phyloP scores from a whole-genome alignment of 1,140 invertebrate genomes.

The Hirudo medicinalis region DNA sequence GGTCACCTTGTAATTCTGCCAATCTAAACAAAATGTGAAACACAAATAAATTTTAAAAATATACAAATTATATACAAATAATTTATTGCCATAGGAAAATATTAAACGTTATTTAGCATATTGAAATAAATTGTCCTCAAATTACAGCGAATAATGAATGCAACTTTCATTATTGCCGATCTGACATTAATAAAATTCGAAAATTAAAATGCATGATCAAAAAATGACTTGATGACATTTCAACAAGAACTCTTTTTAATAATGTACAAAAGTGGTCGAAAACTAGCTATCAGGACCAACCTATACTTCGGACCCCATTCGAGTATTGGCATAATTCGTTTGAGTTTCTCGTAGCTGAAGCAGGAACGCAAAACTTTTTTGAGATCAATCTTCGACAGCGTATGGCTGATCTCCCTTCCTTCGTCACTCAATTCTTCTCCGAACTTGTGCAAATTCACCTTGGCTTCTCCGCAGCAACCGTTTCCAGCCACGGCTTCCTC shows the following conservation, averaged over 20 bases:
- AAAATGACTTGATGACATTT: too few relatives aligned
- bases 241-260: too few relatives aligned
- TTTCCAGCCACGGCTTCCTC: neutral
- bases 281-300: neutral
- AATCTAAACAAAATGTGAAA: slow-evolving; percentile 2
- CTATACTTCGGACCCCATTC: slow-evolving; percentile 22
- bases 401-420: slow-evolving; percentile 2
- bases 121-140: too few relatives aligned
- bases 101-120: too few relatives aligned
- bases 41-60: too few relatives aligned
- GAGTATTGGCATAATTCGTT: slow-evolving; percentile 17
- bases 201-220: too few relatives aligned
- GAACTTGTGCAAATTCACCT: slow-evolving; percentile 3
- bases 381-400: slow-evolving; percentile 6
- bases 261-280: too few relatives aligned
- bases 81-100: too few relatives aligned
- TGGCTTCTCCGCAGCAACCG: slow-evolving; percentile 1
- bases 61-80: too few relatives aligned
- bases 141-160: too few relatives aligned
- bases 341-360: slow-evolving; percentile 16
- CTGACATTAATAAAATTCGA: too few relatives aligned
- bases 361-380: neutral
- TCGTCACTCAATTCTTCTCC: slow-evolving; percentile 10
- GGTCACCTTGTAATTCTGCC: slow-evolving; percentile 27
- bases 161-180: too few relatives aligned